Conservation (phyloP, 2,888 invertebrate species). For the Mythimna loreyi region DNA sequence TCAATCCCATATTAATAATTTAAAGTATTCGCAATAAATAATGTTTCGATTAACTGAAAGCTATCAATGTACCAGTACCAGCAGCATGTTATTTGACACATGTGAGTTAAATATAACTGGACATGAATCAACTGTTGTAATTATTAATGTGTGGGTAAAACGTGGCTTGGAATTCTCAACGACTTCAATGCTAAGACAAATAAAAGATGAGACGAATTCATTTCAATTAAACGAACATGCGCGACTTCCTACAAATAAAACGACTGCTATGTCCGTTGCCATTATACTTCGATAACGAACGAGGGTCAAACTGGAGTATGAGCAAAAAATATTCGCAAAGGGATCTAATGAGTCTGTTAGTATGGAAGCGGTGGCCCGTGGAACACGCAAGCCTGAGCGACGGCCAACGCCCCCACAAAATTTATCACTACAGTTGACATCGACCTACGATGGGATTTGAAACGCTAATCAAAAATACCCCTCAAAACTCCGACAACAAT, state of each 20-base stretch:
- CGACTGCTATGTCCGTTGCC: constrained; percentile 73
- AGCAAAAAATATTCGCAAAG: constrained; percentile 80
- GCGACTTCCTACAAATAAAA: constrained; percentile 78
- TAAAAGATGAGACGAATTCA: constrained; percentile 70
- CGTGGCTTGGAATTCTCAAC: constrained; percentile 60
- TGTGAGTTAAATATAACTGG: constrained; percentile 33
- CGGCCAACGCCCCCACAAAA: constrained; percentile 81
- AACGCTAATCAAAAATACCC: constrained; percentile 73
- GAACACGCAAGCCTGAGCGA: constrained; percentile 73
- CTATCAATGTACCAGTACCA: constrained; percentile 5
- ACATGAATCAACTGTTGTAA: constrained; percentile 50
- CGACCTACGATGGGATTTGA: constrained; percentile 74
- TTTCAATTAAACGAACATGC: constrained; percentile 75
- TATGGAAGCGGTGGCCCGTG: constrained; percentile 72
- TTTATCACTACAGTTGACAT: constrained; percentile 74
- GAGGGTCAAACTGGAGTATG: constrained; percentile 78
- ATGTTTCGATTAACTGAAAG: neutral
- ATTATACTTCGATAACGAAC: constrained; percentile 77
- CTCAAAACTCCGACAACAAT: constrained; percentile 58
- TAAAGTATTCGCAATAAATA: neutral
- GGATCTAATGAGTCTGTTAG: constrained; percentile 81
- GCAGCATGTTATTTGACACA: constrained; percentile 38
- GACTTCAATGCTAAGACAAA: constrained; percentile 67
- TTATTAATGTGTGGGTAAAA: constrained; percentile 52
- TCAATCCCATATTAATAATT: neutral